Percentiles rank a stretch among this genome's conserved stretches.
Evolutionary conservation across 2,888 invertebrate species (phyloP).

Genomic region (Andrena bicolor): DNA sequence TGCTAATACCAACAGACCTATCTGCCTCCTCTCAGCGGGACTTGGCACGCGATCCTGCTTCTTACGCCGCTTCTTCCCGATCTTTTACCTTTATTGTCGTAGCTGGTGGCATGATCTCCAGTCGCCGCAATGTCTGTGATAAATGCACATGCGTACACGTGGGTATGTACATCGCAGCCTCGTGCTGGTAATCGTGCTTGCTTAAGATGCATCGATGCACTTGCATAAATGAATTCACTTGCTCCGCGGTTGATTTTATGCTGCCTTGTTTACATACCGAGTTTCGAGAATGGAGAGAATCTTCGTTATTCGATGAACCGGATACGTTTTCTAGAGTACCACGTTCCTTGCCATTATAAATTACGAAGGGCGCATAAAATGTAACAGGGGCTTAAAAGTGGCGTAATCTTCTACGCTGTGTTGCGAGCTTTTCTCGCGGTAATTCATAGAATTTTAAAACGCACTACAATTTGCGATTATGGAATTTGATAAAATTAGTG

Average conservation of each 20-base stretch:
- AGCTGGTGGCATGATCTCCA: conserved; percentile 44
- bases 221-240: conserved; percentile 63
- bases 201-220: conserved; percentile 50
- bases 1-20: conserved; percentile 68
- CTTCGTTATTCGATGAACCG: conserved; percentile 42
- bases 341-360: conserved; percentile 3
- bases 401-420: not conserved
- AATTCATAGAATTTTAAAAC: not conserved
- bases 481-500: not conserved
- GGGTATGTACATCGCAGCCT: conserved; percentile 19
- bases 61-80: conserved; percentile 68
- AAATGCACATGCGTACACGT: conserved; percentile 46
- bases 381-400: not conserved
- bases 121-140: conserved; percentile 49
- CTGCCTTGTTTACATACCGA: conserved; percentile 58
- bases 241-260: conserved; percentile 51
- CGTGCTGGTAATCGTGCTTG: conserved; percentile 45
- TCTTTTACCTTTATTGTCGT: conserved; percentile 67
- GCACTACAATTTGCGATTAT: not conserved
- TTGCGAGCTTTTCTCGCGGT: not conserved
- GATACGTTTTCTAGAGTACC: conserved; percentile 11
- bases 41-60: conserved; percentile 71
- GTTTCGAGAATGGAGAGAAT: conserved; percentile 32
- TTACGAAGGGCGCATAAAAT: not conserved
- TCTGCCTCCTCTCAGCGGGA: conserved; percentile 71